These are phyloP conservation scores for Periplaneta americana DNA, from an alignment of 1,140 invertebrate species.

Conservation along the genomic window DNA sequence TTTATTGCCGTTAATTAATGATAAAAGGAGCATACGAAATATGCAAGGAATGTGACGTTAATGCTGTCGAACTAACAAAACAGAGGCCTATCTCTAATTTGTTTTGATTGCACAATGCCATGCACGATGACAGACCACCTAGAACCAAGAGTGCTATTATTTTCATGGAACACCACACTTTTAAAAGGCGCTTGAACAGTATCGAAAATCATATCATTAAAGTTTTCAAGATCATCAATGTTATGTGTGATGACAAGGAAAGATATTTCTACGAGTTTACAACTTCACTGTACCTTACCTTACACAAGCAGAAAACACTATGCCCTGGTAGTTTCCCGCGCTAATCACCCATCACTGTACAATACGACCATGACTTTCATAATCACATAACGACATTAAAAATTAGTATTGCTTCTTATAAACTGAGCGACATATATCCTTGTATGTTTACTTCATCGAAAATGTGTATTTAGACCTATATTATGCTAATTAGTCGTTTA, in stretches of 20 bases:
- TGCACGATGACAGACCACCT: constrained; percentile 1
- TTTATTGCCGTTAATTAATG: neutral
- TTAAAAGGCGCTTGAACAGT: neutral
- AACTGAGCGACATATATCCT: neutral
- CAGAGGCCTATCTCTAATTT: neutral
- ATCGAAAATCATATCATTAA: neutral
- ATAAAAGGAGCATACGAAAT: neutral
- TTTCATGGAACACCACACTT: neutral
- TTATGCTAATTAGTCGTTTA: neutral
- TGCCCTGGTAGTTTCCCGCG: constrained; percentile 6
- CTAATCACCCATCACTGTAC: constrained; percentile 14
- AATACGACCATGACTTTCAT: constrained; percentile 10
- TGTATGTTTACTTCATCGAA: neutral
- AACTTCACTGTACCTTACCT: neutral
- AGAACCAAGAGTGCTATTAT: neutral
- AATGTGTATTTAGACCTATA: neutral
- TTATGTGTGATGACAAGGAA: neutral
- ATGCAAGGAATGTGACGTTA: neutral
- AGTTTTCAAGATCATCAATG: neutral
- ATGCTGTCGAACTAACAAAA: neutral
- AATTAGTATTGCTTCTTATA: neutral
- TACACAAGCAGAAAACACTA: neutral
- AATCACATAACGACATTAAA: neutral
- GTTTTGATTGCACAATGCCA: constrained; percentile 3
- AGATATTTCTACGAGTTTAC: neutral